Base-by-base conservation (phyloP, 64 coral and sea anemone species). In the Stichodactyla helianthus region DNA sequence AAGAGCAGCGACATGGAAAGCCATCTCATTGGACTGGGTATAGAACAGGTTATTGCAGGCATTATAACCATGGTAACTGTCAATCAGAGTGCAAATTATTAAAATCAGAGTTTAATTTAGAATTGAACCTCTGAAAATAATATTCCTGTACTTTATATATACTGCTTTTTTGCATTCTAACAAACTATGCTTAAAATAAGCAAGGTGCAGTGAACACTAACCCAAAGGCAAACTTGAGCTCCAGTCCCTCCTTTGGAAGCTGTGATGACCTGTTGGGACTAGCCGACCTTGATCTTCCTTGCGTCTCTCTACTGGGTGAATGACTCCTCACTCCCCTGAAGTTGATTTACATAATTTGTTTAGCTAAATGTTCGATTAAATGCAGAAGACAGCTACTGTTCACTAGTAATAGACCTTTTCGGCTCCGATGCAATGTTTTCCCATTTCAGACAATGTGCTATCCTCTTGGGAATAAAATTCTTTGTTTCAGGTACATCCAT, bases 31-130 rank as follows among this genome's bases (percentile, higher is more conserved):
- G 4, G 96, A 94, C 52, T 92, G 90, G 0, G 96, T 95, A 59
- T 99, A 99, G 76, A 99, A 99, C 26, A 99, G 54, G 68, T 99
- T 99, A 51, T 99, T 99, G 83, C 96, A 99, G 44, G 96, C 96
- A 93, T 99, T 94, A 82, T 99, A 99, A 68, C 96, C 96, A 93
- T 99, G 96, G 84, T 99, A 99, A 91, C 96, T 99, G 86, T 10
- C 55, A 62, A 50, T 50, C 65, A 92, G 83, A 65, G 67, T 53
- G 12, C 55, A 71, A 20, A 70, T 13, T n/a, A 20, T 20, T 68
- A 60, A 60, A 60, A 0, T 60, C 14, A 5, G 14, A 15, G 18
- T 13, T 60, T 4, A 60, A 60, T 13, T 62, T 17, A 2, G 59
- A 20, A 14, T 20, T 13, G 14, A 62, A 13, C 4, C 14, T 62